Conservation (phyloP, 1,140 invertebrate species). For the Diorhabda elongata region DNA sequence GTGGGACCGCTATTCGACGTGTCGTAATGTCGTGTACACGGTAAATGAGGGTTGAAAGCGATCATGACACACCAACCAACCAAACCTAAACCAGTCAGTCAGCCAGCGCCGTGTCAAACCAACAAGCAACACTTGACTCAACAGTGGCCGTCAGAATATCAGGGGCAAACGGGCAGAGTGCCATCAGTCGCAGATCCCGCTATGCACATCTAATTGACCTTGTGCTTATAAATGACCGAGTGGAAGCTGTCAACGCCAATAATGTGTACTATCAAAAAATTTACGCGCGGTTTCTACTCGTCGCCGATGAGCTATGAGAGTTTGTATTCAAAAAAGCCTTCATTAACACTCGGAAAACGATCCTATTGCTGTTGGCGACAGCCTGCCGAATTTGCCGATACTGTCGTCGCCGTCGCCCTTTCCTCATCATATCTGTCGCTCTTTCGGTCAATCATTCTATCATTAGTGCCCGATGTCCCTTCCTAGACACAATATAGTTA, state of each 20-base stretch:
- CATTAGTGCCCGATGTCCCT: constrained; percentile 29
- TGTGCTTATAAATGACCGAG: constrained; percentile 43
- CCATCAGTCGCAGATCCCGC: constrained; percentile 17
- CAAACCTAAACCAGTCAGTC: background rate
- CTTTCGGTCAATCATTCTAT: constrained; percentile 37
- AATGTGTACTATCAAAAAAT: constrained; percentile 42
- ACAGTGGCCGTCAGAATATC: constrained; percentile 13
- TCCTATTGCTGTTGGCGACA: constrained; percentile 40
- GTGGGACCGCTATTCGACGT: background rate
- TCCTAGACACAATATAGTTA: constrained; percentile 18
- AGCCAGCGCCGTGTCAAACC: background rate
- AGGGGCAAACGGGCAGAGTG: background rate
- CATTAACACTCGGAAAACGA: constrained; percentile 45
- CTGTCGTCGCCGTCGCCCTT: background rate
- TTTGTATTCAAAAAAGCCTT: constrained; percentile 42
- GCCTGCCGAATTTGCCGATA: constrained; percentile 20
- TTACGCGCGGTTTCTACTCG: constrained; percentile 23
- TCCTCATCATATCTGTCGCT: constrained; percentile 8
- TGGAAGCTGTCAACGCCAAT: constrained; percentile 42
- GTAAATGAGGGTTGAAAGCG: background rate
- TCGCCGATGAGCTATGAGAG: constrained; percentile 37
- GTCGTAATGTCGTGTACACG: background rate
- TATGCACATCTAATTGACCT: constrained; percentile 41
- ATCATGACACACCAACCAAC: constrained; percentile 5
- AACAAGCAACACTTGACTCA: constrained; percentile 15